phyloP scores from a whole-genome alignment of 2,888 invertebrate genomes.

The Campoplex capitator region DNA sequence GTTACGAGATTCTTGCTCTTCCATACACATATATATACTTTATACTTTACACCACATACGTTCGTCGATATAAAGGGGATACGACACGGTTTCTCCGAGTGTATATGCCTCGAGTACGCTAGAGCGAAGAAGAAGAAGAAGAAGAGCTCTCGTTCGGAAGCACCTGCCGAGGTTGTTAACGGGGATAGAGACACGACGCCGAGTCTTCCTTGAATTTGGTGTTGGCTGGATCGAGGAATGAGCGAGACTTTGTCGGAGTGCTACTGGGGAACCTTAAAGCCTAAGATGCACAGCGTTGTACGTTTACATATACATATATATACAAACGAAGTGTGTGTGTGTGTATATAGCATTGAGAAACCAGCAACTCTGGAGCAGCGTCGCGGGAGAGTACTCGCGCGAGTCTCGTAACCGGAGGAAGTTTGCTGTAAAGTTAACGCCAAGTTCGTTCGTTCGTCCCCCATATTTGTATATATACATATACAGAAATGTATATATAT shows the following conservation, averaged over 20 bases:
- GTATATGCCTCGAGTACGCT: neutral
- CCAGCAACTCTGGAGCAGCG: slow-evolving; percentile 48
- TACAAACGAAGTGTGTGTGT: neutral
- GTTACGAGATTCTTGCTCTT: neutral
- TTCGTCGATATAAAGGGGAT: slow-evolving; percentile 8
- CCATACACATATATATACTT: neutral
- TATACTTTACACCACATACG: slow-evolving; percentile 5
- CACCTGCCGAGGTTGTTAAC: slow-evolving; percentile 67
- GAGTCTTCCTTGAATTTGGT: slow-evolving; percentile 45
- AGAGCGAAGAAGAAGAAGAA: neutral
- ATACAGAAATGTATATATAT: slow-evolving; percentile 13
- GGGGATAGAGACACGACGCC: slow-evolving; percentile 57
- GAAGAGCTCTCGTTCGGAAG: slow-evolving; percentile 44
- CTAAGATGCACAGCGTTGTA: slow-evolving; percentile 56
- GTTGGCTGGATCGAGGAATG: slow-evolving; percentile 48
- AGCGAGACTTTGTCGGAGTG: slow-evolving; percentile 66
- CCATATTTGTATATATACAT: slow-evolving; percentile 24
- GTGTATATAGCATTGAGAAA: slow-evolving; percentile 39
- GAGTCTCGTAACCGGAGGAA: slow-evolving; percentile 68
- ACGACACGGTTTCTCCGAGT: neutral
- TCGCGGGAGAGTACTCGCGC: slow-evolving; percentile 57
- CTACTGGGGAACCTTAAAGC: slow-evolving; percentile 21
- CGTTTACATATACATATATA: neutral
- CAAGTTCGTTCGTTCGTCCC: slow-evolving; percentile 63
- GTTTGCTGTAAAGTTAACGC: slow-evolving; percentile 70